phyloP scores from a whole-genome alignment of 2,113 vertebrate species.

The Pogonocichla stellata region DNA sequence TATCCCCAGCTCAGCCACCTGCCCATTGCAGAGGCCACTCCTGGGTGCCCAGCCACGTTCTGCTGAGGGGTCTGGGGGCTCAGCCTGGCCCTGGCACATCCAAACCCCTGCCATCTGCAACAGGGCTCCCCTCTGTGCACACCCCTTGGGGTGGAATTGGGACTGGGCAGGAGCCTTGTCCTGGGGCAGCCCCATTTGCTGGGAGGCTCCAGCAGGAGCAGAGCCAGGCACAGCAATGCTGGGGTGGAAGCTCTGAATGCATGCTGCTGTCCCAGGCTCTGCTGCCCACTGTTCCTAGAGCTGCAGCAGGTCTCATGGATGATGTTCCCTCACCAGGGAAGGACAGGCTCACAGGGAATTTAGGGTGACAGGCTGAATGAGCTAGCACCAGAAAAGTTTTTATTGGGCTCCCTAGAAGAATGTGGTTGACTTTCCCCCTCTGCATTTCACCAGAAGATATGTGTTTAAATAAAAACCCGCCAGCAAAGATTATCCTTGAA shows the following conservation, averaged over 20 bases:
- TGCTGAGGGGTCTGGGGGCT: background rate
- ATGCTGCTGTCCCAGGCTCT: accelerated
- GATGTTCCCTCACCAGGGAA: background rate
- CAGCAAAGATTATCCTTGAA: background rate
- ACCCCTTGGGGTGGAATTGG: accelerated
- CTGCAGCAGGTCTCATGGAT: background rate
- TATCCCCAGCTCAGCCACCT: background rate
- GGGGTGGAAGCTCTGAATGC: background rate
- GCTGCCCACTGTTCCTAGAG: background rate
- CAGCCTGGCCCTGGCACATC: accelerated
- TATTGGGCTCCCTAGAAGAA: background rate
- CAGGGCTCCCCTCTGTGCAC: accelerated
- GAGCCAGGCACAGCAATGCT: accelerated
- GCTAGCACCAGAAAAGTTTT: background rate
- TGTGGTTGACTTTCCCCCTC: background rate
- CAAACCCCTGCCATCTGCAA: too few relatives aligned
- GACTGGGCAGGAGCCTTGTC: background rate
- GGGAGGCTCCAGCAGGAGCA: accelerated
- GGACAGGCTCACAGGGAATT: background rate
- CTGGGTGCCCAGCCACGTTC: accelerated
- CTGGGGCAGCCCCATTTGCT: background rate
- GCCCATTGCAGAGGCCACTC: background rate
- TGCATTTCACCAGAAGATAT: background rate
- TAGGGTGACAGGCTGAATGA: accelerated
- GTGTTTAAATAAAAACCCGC: background rate